Base-by-base conservation (phyloP, 2,888 invertebrate genomes). In the Acanthacorydalis orientalis region DNA sequence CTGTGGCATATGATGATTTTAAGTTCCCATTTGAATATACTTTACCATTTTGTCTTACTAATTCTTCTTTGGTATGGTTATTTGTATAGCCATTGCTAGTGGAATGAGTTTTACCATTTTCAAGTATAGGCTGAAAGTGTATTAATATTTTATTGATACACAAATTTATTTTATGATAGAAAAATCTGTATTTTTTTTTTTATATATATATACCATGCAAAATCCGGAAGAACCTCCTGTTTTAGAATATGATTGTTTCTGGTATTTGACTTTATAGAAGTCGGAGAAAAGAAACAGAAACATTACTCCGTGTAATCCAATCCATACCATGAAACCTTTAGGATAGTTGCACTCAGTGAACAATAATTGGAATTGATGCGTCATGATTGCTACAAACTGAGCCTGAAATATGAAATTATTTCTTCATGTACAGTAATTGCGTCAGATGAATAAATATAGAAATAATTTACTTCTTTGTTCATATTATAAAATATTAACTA, bases 231-330 rank as follows among this genome's bases (percentile, higher is more conserved):
- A 59, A 60, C 57, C 61, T 53, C 56, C 54, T 51, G 58, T 56
- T 48, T 59, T 59, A 40, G 11, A 39, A 4, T 44, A 14, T 23
- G 53, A 58, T 64, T 54, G 62, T 61, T 61, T 65, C 53, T 72
- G 72, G 68, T 89, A 89, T 60, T 81, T 82, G 56, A 78, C 73
- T 69, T 87, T 86, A 74, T 95, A 96, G 70, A 95, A 96, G 68
- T 93, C 87, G 37, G 85, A 86, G 75, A 95, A 96, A 56, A 96
- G 77, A 68, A 90, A 83, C 54, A 93, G 76, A 77, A 96, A 96
- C 63, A 95, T 75, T 58, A 93, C 75, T 50, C 93, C 95, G 68
- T 95, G 95, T 57, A 89, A 74, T 42, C 89, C 90, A 64, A 96
- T 95, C 91, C 91, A 95, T 61, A 87, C 77, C 75, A 89, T 88